Base-by-base conservation (phyloP, 1,140 invertebrate genomes). In the Spodoptera litura region DNA sequence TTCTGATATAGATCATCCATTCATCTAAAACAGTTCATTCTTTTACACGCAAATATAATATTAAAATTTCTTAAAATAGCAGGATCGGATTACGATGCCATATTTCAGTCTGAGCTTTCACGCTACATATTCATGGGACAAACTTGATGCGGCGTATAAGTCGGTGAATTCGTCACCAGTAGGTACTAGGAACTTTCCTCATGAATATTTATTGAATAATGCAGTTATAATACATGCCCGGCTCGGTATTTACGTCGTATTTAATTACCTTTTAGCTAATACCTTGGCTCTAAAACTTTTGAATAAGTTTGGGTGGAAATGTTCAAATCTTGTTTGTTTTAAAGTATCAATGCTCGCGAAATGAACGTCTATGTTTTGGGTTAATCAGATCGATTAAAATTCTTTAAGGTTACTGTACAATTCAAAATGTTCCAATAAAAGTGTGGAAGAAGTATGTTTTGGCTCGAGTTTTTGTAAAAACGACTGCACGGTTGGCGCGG, bases 191-290 rank as follows among this genome's bases (percentile, higher is more conserved):
- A 91, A 91, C 88, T 91, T 92, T 88, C 2, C 85, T 92, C 87
- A 91, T 93, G 92, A 91, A 93, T 93, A 93, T 89, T 91, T 88
- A 91, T 83, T 72, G 80, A 83, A 88, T 91, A 91, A 93, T 91
- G 90, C 90, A 91, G 89, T 93, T 93, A 93, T 91, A 89, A 92
- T 89, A 86, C 81, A 88, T 87, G 84, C 73, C 75, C 83, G 80
- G 79, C 84, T 83, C 73, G 79, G 87, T 89, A 80, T 86, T 89
- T 87, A 87, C 87, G 83, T 81, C 72, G 73, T 78, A 81, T 89
- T 88, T 87, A 89, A 89, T 88, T 89, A 88, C 84, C 61, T 78
- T 58, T 27, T 68, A 71, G 59, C 66, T 82, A 81, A 84, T 86
- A 81, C 80, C 78, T 79, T 78, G 75, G 49, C 71, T 71, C 80